A percentile compares a stretch with the other conserved stretches of the same genome.
These are phyloP conservation scores for Deilephila elpenor DNA, from an alignment of 2,888 invertebrate genomes.

Conservation along the genomic window DNA sequence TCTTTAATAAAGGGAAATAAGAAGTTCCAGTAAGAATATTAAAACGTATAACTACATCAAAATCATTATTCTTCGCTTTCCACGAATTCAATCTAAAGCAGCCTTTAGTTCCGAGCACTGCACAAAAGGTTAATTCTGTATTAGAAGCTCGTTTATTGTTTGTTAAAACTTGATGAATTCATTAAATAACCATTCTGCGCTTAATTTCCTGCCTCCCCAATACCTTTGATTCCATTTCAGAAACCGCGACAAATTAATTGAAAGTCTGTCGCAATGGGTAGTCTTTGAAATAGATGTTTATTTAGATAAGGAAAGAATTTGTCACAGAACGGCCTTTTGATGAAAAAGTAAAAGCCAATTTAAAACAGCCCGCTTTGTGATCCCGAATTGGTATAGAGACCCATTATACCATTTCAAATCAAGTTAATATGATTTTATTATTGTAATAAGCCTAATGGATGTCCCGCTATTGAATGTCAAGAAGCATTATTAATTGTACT, in stretches of 20 bases:
- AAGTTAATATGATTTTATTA: too few relatives aligned
- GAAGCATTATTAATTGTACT: too few relatives aligned
- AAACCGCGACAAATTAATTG: slow-evolving; percentile 19
- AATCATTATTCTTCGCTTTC: background rate
- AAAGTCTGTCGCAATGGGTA: background rate
- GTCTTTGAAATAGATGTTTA: background rate
- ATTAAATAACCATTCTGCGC: slow-evolving; percentile 8
- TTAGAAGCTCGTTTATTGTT: slow-evolving; percentile 4
- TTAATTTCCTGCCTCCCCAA: slow-evolving; percentile 8
- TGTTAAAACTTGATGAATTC: slow-evolving; percentile 17
- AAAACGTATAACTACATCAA: background rate
- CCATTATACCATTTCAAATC: too few relatives aligned
- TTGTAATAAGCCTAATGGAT: too few relatives aligned
- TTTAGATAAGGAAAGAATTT: background rate
- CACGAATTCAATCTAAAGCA: background rate
- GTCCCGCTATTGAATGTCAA: too few relatives aligned
- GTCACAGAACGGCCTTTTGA: background rate
- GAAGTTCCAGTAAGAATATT: too few relatives aligned
- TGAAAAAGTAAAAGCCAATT: slow-evolving; percentile 1
- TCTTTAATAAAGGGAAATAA: too few relatives aligned
- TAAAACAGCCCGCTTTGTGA: too few relatives aligned
- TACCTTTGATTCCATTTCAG: slow-evolving; percentile 1
- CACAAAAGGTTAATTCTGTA: slow-evolving; percentile 8
- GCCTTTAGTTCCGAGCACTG: background rate
- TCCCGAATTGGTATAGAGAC: too few relatives aligned